phyloP scores from a whole-genome alignment of 2,797 vertebrate species.

The Phrynocephalus vlangalii region DNA sequence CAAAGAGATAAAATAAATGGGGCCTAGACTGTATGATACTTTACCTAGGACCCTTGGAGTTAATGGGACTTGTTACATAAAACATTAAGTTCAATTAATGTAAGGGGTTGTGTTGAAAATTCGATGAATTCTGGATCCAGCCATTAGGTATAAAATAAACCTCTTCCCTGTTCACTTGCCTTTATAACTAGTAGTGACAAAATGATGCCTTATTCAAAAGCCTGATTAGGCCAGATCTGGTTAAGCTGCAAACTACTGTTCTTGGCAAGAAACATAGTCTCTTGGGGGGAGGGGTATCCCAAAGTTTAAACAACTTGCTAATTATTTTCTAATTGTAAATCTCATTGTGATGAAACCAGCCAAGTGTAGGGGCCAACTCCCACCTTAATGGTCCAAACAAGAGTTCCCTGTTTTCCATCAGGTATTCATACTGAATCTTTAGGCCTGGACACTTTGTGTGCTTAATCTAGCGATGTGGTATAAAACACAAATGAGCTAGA shows the following conservation, averaged over 20 bases:
- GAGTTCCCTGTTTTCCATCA: background rate
- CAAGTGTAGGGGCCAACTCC: background rate
- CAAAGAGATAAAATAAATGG: background rate
- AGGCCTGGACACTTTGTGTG: background rate
- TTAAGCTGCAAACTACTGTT: background rate
- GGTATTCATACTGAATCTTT: background rate
- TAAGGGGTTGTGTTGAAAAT: background rate
- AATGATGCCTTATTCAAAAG: background rate
- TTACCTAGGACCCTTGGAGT: too few relatives aligned
- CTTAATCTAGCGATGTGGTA: background rate
- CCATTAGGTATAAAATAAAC: background rate
- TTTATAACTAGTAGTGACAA: slow-evolving; percentile 1
- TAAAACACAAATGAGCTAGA: background rate
- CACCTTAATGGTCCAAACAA: slow-evolving; percentile 1
- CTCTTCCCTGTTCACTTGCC: background rate
- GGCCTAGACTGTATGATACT: background rate
- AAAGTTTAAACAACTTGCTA: slow-evolving; percentile 1
- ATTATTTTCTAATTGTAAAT: background rate
- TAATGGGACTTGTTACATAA: too few relatives aligned
- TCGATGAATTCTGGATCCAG: background rate
- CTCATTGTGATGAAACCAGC: background rate
- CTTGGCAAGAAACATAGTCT: background rate
- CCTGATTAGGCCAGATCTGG: background rate
- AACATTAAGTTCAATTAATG: background rate
- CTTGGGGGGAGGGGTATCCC: background rate